These are phyloP conservation scores for Drosophila niveifrons DNA, from an alignment of 2,888 invertebrate genomes.

Conservation along the genomic window DNA sequence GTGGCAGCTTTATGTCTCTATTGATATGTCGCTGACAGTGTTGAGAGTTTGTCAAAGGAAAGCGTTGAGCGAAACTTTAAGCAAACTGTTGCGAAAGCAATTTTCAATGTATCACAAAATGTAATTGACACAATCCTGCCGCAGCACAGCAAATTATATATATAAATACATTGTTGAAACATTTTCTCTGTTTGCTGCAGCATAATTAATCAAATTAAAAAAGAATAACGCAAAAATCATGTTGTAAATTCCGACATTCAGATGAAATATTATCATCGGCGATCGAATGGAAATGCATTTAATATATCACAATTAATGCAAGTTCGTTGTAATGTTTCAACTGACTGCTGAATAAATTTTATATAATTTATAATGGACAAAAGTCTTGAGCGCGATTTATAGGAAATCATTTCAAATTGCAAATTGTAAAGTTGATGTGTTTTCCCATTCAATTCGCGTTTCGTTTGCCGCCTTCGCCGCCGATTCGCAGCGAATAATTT, in stretches of 20 bases:
- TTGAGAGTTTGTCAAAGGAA: slow-evolving; percentile 9
- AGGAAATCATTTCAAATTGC: slow-evolving; percentile 17
- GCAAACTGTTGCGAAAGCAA: slow-evolving; percentile 3
- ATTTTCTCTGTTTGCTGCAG: background rate
- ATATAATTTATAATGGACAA: slow-evolving; percentile 9
- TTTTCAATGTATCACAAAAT: background rate
- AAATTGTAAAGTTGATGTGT: slow-evolving; percentile 8
- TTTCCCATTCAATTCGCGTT: background rate
- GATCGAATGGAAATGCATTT: background rate
- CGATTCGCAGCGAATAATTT: background rate
- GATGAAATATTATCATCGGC: background rate
- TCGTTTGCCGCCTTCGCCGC: background rate
- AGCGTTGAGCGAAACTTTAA: background rate
- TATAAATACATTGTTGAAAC: background rate
- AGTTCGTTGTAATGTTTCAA: background rate
- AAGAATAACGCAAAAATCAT: background rate
- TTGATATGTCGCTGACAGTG: slow-evolving; percentile 26
- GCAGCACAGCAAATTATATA: too few species aligned
- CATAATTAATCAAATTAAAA: background rate
- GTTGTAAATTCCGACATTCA: background rate
- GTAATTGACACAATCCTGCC: background rate
- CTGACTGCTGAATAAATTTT: slow-evolving; percentile 10
- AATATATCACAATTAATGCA: background rate
- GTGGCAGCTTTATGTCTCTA: slow-evolving; percentile 32
- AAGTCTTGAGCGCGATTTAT: slow-evolving; percentile 10